Evolutionary conservation across 1,140 invertebrate genomes (phyloP), one percentile per base, ranked within the genome.

Genomic region (Drosophila tani): DNA sequence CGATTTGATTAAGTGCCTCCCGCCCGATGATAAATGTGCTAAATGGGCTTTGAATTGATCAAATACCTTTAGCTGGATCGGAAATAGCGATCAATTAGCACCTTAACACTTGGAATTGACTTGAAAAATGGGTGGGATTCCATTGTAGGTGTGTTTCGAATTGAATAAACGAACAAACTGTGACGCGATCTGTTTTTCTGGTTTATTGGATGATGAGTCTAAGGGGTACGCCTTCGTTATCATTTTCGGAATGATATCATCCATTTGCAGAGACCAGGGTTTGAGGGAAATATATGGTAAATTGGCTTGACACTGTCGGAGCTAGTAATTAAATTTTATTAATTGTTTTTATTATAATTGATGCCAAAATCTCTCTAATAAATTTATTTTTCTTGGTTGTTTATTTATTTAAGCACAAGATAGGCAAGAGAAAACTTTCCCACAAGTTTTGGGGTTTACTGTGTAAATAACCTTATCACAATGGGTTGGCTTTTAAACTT

Each of bases 171-270:
- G 8, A 17, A 29, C 21, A 9, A 27, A 15, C 7, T 27, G 51
- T 82, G 74, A 79, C 62, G 49, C 21, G 45, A 56, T 63, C 21
- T 29, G 21, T 46, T 55, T 59, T 69, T 65, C 49, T 68, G 55
- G 19, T 27, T 71, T 29, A 71, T 41, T 73, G 56, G 58, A 77
- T n/a, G n/a, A n/a, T 77, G 53, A 60, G 49, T 73, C 71, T 60
- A 50, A 12, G n/a, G 27, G 45, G 12, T 43, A 35, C 14, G 50
- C 32, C 46, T 47, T 27, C 45, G 55, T 73, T 84, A 80, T 77
- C 58, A 57, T 68, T 41, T 65, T n/a, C 17, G 15, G 11, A 49
- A 66, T 84, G 82, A 84, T 74, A 81, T 84, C 82, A 84, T 81
- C 47, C 12, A 46, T 19, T 47, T 40, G 29, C 11, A 15, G 59